phyloP scores from a whole-genome alignment of 2,113 vertebrate genomes.

The Nannobrachium achirus region DNA sequence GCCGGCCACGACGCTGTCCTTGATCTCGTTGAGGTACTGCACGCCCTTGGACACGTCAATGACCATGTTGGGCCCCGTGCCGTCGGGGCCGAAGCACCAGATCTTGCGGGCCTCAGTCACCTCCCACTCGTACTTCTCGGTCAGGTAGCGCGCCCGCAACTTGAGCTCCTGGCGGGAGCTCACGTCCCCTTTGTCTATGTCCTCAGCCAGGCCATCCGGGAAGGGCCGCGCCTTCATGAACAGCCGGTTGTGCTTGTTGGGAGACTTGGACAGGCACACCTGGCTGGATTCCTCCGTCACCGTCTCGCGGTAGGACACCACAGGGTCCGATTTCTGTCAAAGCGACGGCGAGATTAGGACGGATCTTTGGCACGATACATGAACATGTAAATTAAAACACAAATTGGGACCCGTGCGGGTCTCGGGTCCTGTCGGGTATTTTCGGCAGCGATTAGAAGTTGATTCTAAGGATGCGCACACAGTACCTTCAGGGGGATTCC shows the following conservation, averaged over 20 bases:
- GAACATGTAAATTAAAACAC: too few species aligned
- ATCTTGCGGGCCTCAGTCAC: constrained; percentile 92
- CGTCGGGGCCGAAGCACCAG: constrained; percentile 96
- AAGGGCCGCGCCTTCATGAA: constrained; percentile 93
- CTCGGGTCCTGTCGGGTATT: too few species aligned
- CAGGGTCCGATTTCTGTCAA: constrained; percentile 93
- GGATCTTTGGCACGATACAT: too few species aligned
- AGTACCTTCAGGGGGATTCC: constrained; percentile 94
- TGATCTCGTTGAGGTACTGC: constrained; percentile 99
- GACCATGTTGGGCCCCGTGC: constrained; percentile 92
- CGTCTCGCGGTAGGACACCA: constrained; percentile 96
- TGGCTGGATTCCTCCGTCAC: constrained; percentile 83
- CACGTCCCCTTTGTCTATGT: constrained; percentile 94
- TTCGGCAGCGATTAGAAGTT: too few species aligned
- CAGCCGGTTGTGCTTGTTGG: constrained; percentile 97
- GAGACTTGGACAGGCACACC: constrained; percentile 94
- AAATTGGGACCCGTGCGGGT: too few species aligned
- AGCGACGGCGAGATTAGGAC: too few species aligned
- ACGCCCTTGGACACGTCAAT: constrained; percentile 96
- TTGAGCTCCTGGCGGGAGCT: constrained; percentile 88
- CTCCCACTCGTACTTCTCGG: constrained; percentile 94
- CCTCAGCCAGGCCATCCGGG: constrained; percentile 89
- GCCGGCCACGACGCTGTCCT: constrained; percentile 95
- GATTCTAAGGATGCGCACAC: too few species aligned
- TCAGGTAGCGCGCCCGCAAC: constrained; percentile 88